Percentiles rank a stretch among this genome's conserved stretches.
Conservation (phyloP, 2,113 vertebrate species). For the human (Homo sapiens) region DNA sequence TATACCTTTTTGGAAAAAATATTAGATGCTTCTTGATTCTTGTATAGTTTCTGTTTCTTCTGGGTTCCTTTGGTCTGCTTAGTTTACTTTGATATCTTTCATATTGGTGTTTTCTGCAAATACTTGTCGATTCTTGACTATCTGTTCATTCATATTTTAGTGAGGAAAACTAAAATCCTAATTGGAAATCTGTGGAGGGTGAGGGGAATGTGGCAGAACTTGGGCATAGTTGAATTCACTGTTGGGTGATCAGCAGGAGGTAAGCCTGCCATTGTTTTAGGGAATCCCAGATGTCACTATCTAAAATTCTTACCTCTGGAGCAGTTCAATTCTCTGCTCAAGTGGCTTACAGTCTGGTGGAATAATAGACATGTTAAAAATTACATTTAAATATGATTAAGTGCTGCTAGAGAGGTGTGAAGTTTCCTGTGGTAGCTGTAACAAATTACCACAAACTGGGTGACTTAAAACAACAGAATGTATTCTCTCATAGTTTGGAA, state of each 20-base stretch:
- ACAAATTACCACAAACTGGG: neutral
- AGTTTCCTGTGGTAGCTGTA: neutral
- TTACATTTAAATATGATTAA: neutral
- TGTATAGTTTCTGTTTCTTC: neutral
- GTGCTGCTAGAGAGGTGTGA: neutral
- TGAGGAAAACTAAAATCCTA: slow-evolving; percentile 7
- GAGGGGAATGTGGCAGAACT: neutral
- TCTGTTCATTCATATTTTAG: neutral
- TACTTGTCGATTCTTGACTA: neutral
- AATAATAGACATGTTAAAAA: neutral
- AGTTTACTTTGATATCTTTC: neutral
- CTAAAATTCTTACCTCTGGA: neutral
- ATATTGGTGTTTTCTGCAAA: neutral
- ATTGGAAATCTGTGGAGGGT: neutral
- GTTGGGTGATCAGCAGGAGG: neutral
- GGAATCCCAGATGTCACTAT: neutral
- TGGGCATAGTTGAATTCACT: neutral
- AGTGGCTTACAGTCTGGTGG: neutral
- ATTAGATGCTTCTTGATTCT: neutral
- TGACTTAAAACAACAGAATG: neutral
- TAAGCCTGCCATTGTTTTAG: neutral
- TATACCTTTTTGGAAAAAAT: neutral
- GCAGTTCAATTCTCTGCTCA: neutral
- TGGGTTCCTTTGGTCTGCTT: neutral
- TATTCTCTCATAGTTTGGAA: neutral